phyloP scores from a whole-genome alignment of 2,888 invertebrate genomes.

The Aphidoletes aphidimyza region DNA sequence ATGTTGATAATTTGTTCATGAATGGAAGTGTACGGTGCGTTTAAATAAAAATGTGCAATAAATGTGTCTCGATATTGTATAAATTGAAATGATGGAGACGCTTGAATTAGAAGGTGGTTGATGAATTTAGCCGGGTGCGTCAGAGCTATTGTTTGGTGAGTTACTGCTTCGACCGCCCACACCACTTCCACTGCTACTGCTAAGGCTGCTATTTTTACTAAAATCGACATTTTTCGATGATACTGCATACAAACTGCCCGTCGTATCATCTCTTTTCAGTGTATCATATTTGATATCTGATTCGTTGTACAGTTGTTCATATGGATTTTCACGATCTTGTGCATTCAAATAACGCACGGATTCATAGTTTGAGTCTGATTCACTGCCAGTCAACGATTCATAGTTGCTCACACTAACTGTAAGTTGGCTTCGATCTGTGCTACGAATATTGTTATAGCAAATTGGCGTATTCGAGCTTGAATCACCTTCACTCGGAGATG shows the following conservation, averaged over 20 bases:
- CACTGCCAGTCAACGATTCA: conserved; percentile 82
- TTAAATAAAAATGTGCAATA: background rate
- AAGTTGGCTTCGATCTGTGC: conserved; percentile 63
- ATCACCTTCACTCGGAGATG: conserved; percentile 58
- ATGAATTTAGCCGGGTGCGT: conserved; percentile 63
- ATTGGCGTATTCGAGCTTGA: conserved; percentile 68
- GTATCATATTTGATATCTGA: conserved; percentile 57
- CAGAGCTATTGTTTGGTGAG: conserved; percentile 66
- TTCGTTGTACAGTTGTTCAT: conserved; percentile 71
- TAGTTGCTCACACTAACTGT: conserved; percentile 76
- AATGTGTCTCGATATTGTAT: background rate
- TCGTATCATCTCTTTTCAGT: conserved; percentile 56
- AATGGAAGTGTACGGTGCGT: background rate
- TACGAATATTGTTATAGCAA: conserved; percentile 58
- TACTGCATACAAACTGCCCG: conserved; percentile 56
- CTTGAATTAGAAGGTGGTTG: conserved; percentile 63
- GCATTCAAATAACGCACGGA: conserved; percentile 80
- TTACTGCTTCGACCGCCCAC: conserved; percentile 60
- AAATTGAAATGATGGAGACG: background rate
- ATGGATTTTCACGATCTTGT: conserved; percentile 76
- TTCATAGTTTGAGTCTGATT: conserved; percentile 85
- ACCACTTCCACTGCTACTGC: background rate
- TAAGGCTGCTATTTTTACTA: conserved; percentile 11
- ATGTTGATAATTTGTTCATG: background rate
- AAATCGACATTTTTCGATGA: conserved; percentile 7